phyloP scores from a whole-genome alignment of 2,888 invertebrate genomes.

The Petrolisthes manimaculis region DNA sequence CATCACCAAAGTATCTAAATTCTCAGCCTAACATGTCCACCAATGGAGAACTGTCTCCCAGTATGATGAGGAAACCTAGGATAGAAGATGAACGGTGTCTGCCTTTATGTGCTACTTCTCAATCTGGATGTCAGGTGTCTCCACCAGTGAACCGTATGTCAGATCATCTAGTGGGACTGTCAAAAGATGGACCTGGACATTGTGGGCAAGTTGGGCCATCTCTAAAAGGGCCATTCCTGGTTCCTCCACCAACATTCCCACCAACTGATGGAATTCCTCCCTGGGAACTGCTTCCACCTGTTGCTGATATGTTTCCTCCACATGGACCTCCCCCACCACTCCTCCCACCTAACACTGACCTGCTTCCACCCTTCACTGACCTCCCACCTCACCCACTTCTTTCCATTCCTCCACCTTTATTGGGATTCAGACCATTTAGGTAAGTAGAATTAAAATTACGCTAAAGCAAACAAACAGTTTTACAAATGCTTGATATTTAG shows the following conservation, averaged over 20 bases:
- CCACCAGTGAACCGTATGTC: constrained; percentile 91
- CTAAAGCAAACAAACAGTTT: not conserved
- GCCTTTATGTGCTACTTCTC: constrained; percentile 35
- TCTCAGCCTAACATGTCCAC: constrained; percentile 42
- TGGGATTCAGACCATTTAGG: constrained; percentile 63
- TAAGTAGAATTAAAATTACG: constrained; percentile 3
- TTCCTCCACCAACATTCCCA: constrained; percentile 61
- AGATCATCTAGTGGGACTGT: constrained; percentile 90
- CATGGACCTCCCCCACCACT: constrained; percentile 51
- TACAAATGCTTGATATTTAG: not conserved
- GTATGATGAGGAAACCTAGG: constrained; percentile 47
- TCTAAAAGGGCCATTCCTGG: constrained; percentile 50
- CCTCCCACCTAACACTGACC: constrained; percentile 51
- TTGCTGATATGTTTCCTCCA: constrained; percentile 55
- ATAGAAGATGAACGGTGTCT: constrained; percentile 46
- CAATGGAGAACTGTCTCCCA: constrained; percentile 53
- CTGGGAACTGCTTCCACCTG: constrained; percentile 51
- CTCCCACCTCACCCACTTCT: constrained; percentile 57
- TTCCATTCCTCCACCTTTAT: constrained; percentile 57
- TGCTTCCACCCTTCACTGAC: constrained; percentile 54
- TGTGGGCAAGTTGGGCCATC: constrained; percentile 55
- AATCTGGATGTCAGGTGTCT: constrained; percentile 82
- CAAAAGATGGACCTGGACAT: constrained; percentile 81
- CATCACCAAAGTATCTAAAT: constrained; percentile 61
- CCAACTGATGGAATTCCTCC: constrained; percentile 54